Evolutionary conservation across 2,113 vertebrate genomes (phyloP), one percentile per base, ranked within the genome.

Genomic region (Perccottus glenii): DNA sequence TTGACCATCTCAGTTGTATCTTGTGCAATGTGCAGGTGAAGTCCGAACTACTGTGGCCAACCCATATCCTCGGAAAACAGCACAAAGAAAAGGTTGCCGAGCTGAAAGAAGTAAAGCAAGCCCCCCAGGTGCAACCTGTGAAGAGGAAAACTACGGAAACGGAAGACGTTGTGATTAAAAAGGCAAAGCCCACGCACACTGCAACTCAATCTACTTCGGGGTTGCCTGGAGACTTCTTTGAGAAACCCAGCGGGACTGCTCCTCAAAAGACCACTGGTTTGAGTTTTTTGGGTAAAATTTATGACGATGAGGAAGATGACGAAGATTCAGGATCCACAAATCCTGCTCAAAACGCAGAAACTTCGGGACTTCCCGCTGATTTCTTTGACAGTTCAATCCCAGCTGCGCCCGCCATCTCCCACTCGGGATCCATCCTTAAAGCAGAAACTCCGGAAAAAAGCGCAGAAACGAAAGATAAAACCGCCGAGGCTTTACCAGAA

Each of bases 391-490:
- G 90, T 76, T 85, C 91, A 63, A 82, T 92, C 73, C 85, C 94
- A 10, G 50, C 92, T 38, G 77, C 85, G 11, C 92, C 94, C 33
- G 1, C 92, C 55, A 86, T 95, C 53, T 92, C 93, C 33, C 97
- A 98, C 70, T 99, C 96, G 0, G 96, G 96, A 11, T 97, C 96
- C 14, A 93, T 99, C 75, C 92, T 93, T 59, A 98, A 98, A 86
- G 89, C 96, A 57, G 94, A 97, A 16, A 64, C 84, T 27, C 90
- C 92, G 4, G 94, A 94, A 64, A 95, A 95, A 60, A 44, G 57
- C 47, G 33, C 88, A 0, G 94, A 95, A 64, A 95, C 75, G 73
- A 95, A 92, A 73, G 96, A 96, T 10, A 96, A 94, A 75, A 94
- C 93, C 0, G 93, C 95, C 2, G 98, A 99, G 78, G 92, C 95